Base-by-base conservation (phyloP, 2,888 invertebrate species). In the Eupithecia dodoneata region DNA sequence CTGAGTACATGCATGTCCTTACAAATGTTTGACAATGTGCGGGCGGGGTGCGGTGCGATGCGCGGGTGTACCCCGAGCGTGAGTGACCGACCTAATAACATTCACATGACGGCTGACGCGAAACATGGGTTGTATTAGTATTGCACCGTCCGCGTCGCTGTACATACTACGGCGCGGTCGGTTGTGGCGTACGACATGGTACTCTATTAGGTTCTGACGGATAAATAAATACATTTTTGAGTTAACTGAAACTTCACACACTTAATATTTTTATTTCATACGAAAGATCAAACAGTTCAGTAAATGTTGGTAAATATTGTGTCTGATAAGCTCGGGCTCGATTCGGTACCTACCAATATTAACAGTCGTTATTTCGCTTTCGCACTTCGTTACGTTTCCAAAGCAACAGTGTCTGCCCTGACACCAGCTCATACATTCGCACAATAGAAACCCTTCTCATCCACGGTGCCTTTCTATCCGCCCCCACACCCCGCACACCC, bases 51-150 rank as follows among this genome's bases (percentile, higher is more conserved):
- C 0, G 59, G 10, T 9, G 18, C 0, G 59, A 3, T 9, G 18
- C 41, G 65, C 65, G 41, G 47, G 70, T 5, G n/a, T 7, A n/a
- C 55, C 55, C 55, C 7, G 55, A 2, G 9, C 7, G 18, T 49
- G 66, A 72, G 67, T 75, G 63, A 78, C 82, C 76, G 30, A 63
- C 81, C 83, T 84, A 83, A 87, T 88, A 87, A 85, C 85, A 84
- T 85, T 84, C 81, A 78, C 83, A 83, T 86, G 87, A 87, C 86
- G 84, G 84, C 84, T 84, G 85, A 83, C 85, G 82, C 83, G 80
- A 82, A 84, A 88, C 87, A 87, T 87, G 87, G 88, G 87, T 88
- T 85, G 84, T 84, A 87, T 87, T 88, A 86, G 84, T 87, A 87
- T 87, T 85, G 86, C 82, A 78, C n/a, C 18, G 55, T 55, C 55